Evolutionary conservation across 1,140 invertebrate genomes (phyloP), one percentile per base, ranked within the genome.

Genomic region (Drosophila trapezifrons): DNA sequence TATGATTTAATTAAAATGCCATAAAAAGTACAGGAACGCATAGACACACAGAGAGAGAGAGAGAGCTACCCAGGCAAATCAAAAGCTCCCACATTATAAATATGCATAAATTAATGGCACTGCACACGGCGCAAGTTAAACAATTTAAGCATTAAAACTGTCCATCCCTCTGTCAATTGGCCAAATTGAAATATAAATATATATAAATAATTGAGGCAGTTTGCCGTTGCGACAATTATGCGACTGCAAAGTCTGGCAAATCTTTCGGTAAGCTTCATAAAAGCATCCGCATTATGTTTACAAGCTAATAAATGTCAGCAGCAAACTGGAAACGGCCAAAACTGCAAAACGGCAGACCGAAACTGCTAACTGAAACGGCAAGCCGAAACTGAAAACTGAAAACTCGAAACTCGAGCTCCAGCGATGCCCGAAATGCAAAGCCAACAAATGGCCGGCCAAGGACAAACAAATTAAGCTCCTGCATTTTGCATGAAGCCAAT

Each of bases 291-390:
- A 83, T 72, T 65, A 74, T 80, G 67, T 80, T 86, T 71, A 78
- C 67, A 86, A 81, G 69, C 69, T 77, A 81, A 86, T 78, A 86
- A 76, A 82, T 76, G 75, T 69, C 75, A 73, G 51, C 79, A 67
- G 45, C 55, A 67, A 65, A 54, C 37, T 54, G 65, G 20, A 37
- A 54, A 35, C 37, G 51, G 59, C 27, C 29, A 59, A 22, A 70
- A 40, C 38, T 29, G 42, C n/a, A 63, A 72, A 66, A 57, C 46
- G 55, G 49, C 29, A 10, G 29, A 32, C 22, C 22, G 63, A 43
- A 60, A 73, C 49, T 52, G 59, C 25, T 9, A 32, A 10, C 29
- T 10, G 27, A 63, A 58, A 35, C 22, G 15, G 45, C 43, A n/a
- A n/a, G n/a, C n/a, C n/a, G n/a, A n/a, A n/a, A n/a, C n/a, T n/a